Percentiles rank a stretch among this genome's conserved stretches.
phyloP scores from a whole-genome alignment of 2,113 vertebrate genomes.

The Dipodomys merriami region DNA sequence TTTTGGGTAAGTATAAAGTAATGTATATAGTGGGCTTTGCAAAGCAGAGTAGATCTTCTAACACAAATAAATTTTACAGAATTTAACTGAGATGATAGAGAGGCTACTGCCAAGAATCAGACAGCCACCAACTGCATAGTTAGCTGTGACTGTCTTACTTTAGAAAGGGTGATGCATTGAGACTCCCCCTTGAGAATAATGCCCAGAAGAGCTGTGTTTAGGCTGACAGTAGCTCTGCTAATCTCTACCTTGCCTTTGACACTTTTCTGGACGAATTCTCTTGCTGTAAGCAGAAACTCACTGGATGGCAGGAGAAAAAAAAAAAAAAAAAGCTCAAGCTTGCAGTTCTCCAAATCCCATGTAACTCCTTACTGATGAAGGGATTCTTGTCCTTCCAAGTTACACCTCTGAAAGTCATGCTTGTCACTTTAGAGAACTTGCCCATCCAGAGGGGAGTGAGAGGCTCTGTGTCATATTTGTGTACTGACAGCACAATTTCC shows the following conservation, averaged over 20 bases:
- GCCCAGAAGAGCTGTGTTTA: not conserved
- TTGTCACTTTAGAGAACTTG: not conserved
- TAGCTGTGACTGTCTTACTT: not conserved
- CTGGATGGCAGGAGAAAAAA: constrained; percentile 20
- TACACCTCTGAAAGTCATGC: not conserved
- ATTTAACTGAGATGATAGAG: constrained; percentile 2
- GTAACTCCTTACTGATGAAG: not conserved
- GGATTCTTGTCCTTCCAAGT: constrained; percentile 10
- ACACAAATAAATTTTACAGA: not conserved
- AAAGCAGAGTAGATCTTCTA: not conserved
- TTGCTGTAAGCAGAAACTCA: not conserved
- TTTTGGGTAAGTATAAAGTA: not conserved
- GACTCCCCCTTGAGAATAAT: not conserved
- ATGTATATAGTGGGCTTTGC: not conserved
- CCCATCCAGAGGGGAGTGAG: not conserved
- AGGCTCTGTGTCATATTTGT: not conserved
- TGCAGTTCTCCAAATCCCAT: not conserved
- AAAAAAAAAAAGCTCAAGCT: not conserved
- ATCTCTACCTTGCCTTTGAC: constrained; percentile 15
- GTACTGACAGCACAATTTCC: not conserved
- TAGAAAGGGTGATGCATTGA: not conserved
- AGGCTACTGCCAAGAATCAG: not conserved
- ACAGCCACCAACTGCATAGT: not conserved
- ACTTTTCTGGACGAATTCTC: not conserved
- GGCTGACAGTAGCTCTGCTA: constrained; percentile 3